phyloP scores from a whole-genome alignment of 1,140 invertebrate species.

The Aphidius ervi region DNA sequence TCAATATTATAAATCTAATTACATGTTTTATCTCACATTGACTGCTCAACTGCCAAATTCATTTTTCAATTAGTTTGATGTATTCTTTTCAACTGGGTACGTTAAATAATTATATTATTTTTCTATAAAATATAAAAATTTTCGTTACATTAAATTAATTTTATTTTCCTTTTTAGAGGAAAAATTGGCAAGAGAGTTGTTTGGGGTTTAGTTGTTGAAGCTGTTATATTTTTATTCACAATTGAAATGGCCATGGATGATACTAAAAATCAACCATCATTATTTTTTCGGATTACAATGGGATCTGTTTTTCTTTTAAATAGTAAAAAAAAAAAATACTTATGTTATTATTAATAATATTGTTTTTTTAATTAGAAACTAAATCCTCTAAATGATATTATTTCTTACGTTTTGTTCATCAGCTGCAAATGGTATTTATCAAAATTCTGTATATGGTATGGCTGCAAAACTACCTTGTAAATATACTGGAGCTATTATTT shows the following conservation, averaged over 20 bases:
- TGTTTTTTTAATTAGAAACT: too few species aligned
- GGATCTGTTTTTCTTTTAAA: slow-evolving; percentile 82
- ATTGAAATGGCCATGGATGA: slow-evolving; percentile 89
- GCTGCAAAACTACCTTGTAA: slow-evolving; percentile 87
- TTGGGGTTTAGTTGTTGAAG: slow-evolving; percentile 83
- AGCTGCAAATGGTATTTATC: slow-evolving; percentile 94
- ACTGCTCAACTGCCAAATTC: slow-evolving; percentile 93
- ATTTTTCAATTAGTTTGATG: slow-evolving; percentile 91
- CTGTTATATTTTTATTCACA: slow-evolving; percentile 85
- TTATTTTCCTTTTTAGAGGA: slow-evolving; percentile 59
- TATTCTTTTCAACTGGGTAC: slow-evolving; percentile 87
- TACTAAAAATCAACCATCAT: slow-evolving; percentile 68
- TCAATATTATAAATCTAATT: slow-evolving; percentile 65
- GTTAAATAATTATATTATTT: slow-evolving; percentile 26
- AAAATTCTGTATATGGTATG: slow-evolving; percentile 96
- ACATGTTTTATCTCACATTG: slow-evolving; percentile 79
- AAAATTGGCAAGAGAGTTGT: slow-evolving; percentile 84
- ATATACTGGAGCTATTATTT: slow-evolving; percentile 91
- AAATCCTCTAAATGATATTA: too few species aligned
- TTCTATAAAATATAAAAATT: too few species aligned
- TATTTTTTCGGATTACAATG: slow-evolving; percentile 92
- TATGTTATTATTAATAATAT: too few species aligned
- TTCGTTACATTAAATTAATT: not conserved
- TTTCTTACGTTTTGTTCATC: slow-evolving; percentile 38
- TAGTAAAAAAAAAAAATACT: too few species aligned